These are phyloP conservation scores for Muricea muricata DNA, from an alignment of 92 coral and sea anemone species.

Conservation along the genomic window DNA sequence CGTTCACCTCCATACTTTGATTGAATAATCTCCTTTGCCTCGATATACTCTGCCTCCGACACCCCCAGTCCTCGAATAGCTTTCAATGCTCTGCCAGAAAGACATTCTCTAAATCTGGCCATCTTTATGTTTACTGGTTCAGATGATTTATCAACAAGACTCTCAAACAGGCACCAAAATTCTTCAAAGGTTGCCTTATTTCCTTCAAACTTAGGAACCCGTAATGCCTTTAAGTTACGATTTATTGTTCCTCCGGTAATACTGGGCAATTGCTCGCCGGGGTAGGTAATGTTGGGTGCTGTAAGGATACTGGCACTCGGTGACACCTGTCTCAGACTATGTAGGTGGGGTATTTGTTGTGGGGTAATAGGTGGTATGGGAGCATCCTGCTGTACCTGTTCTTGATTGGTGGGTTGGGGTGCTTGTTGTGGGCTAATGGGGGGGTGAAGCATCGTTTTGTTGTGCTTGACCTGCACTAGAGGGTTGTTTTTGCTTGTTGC, in stretches of 20 bases:
- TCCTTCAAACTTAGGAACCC: slow-evolving; percentile 23
- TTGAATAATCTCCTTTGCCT: slow-evolving; percentile 13
- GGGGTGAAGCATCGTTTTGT: not conserved
- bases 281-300: not conserved
- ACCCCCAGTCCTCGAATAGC: slow-evolving; percentile 26
- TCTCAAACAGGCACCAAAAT: slow-evolving; percentile 15
- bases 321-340: not conserved
- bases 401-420: not conserved
- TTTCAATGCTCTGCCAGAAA: slow-evolving; percentile 8
- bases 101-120: slow-evolving; percentile 10
- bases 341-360: not conserved
- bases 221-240: not conserved
- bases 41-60: not conserved
- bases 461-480: too few species aligned
- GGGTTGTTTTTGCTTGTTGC: not conserved
- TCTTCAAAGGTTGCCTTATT: slow-evolving; percentile 1
- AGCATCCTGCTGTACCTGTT: not conserved
- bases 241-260: not conserved
- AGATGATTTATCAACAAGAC: slow-evolving; percentile 23
- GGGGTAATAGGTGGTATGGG: not conserved
- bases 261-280: not conserved
- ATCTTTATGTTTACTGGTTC: slow-evolving; percentile 16
- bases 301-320: not conserved
- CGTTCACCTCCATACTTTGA: slow-evolving; percentile 18
- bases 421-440: not conserved